Evolutionary conservation across 2,888 invertebrate species (phyloP).

Genomic region (Suillia variegata): DNA sequence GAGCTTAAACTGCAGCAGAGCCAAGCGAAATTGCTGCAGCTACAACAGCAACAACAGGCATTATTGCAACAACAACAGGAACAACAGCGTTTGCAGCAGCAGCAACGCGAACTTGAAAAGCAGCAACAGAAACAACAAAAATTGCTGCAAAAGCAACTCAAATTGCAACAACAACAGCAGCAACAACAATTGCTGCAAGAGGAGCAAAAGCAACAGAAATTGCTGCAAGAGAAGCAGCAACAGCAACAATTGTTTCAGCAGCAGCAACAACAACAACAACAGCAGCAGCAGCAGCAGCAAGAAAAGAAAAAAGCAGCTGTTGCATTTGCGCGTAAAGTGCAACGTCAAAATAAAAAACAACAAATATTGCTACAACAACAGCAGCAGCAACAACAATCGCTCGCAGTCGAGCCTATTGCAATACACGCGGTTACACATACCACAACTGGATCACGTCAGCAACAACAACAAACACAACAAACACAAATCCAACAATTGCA

Average conservation of each 20-base stretch:
- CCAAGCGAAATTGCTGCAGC: conserved; percentile 18
- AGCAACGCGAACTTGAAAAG: conserved; percentile 17
- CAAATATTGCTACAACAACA: conserved; percentile 14
- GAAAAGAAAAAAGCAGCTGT: conserved; percentile 35
- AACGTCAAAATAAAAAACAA: conserved; percentile 35
- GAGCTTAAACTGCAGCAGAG: conserved; percentile 30
- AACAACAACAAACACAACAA: conserved; percentile 31
- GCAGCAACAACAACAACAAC: conserved; percentile 38
- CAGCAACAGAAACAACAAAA: conserved; percentile 37
- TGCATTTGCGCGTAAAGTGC: conserved; percentile 37
- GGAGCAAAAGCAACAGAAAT: conserved; percentile 27
- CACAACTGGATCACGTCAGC: no score
- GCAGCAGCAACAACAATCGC: conserved; percentile 23
- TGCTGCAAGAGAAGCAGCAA: conserved; percentile 33
- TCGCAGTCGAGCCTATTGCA: not conserved
- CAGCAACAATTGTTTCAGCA: conserved; percentile 38
- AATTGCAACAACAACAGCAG: conserved; percentile 26
- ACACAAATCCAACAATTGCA: conserved; percentile 31
- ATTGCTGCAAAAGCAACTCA: conserved; percentile 32
- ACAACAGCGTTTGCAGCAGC: conserved; percentile 21
- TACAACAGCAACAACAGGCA: conserved; percentile 24
- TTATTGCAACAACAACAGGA: conserved; percentile 21
- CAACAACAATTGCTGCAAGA: conserved; percentile 35
- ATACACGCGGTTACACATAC: conserved; percentile 6
- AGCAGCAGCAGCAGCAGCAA: conserved; percentile 30